Base-by-base conservation (phyloP, 2,113 vertebrate genomes). In the Indicator maculatus region DNA sequence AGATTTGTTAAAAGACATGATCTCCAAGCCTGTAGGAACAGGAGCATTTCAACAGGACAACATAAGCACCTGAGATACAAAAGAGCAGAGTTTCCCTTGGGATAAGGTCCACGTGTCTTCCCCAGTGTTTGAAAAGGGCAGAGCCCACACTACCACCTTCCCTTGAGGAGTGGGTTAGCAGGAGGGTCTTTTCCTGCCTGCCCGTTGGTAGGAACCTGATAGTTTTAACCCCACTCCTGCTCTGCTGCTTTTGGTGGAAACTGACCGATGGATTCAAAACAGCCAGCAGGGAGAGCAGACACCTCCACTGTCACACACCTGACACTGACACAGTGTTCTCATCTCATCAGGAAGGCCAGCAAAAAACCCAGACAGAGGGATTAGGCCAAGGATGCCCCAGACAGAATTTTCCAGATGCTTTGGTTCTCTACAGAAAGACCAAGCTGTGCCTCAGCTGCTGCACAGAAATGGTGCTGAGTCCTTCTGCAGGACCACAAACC, bases 391-490 rank as follows among this genome's bases (percentile, higher is more conserved):
- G 38, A 17, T 45, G 50, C 30, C 78, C 53, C 11, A 19, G 66
- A 14, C 9, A 24, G n/a, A 8, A 8, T 61, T 70, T 72, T 28
- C 23, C 41, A 59, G 38, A 31, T 5, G 11, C 4, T 2, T 8
- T 8, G 11, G 23, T 3, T 44, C 20, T 20, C 2, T 4, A 14
- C 8, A 27, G 38, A 27, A 50, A 28, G 31, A n/a, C 5, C 56
- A 33, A 2, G 7, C 47, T 45, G 66, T 47, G 30, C 21, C 50
- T 69, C 30, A n/a, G 63, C 16, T 31, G 26, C 41, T 41, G 6
- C 1, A 1, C 44, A n/a, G 1, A 10, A 30, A 9, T 4, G 16
- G 24, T 17, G 23, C 21, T 0, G 0, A 72, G 33, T 21, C 39
- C 71, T 66, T 50, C 58, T n/a, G 53, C 6, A 41, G 31, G 7